Evolutionary conservation across 2,113 vertebrate genomes (phyloP), one percentile per base, ranked within the genome.

Genomic region (Macquaria australasica): DNA sequence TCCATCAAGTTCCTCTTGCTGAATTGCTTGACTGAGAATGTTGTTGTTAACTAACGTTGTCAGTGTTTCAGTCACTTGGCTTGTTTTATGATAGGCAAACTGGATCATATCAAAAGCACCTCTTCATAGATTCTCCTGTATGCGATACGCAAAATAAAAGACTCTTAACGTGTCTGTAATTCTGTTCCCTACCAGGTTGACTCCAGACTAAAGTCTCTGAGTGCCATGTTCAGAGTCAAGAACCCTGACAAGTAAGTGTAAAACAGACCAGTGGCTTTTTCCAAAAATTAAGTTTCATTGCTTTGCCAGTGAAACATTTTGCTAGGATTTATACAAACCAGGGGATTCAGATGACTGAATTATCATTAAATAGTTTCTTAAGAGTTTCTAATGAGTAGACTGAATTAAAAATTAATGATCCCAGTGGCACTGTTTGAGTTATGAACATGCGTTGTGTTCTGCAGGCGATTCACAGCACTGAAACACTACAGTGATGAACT

Each of bases 211-310:
- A 98, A 98, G 96, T 97, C 97, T 90, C 94, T 99, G 93, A 99
- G 96, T 96, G 98, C 98, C 91, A 98, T 96, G 89, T 98, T 98
- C 92, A 96, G 98, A 96, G 97, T 99, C 92, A 99, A 97, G 95
- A 98, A 97, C 92, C 97, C 97, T 91, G 98, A 99, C 95, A 98
- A 97, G 98, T 99, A 97, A 92, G 97, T 96, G 59, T 87, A 79
- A 76, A 75, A 39, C 37, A n/a, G 2, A 50, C 41, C 4, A 8
- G 1, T 66, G 5, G 63, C 63, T 60, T 58, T 14, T 58, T 31
- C 21, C 63, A 23, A 23, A 41, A 41, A 34, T 37, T 28, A 14
- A n/a, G 12, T 63, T 66, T 48, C 45, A 34, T n/a, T 78, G 1
- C 7, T 79, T 68, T 68, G 45, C 23, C 23, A 66, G 8, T 67